These are phyloP conservation scores for Ellobius talpinus DNA, from an alignment of 2,113 vertebrate species.

Conservation along the genomic window DNA sequence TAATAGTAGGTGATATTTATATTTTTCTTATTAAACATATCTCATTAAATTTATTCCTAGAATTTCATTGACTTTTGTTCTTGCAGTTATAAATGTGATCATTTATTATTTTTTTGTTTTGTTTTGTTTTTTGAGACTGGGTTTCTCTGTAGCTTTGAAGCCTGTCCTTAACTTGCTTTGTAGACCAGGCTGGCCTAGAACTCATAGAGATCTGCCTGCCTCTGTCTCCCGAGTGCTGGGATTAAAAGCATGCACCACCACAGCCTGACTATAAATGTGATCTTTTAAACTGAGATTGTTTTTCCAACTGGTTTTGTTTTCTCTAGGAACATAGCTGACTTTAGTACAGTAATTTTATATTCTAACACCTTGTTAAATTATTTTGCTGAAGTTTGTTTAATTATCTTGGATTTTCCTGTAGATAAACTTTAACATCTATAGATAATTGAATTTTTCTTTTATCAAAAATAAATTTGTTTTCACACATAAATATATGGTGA, in stretches of 20 bases:
- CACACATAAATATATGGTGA: background rate
- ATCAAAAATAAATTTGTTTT: background rate
- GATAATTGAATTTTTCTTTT: conserved; percentile 5
- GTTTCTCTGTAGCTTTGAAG: too few species aligned
- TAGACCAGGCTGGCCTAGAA: too few species aligned
- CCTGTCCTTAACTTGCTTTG: too few species aligned
- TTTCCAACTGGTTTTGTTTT: background rate
- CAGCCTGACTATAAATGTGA: background rate
- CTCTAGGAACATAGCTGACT: conserved; percentile 29
- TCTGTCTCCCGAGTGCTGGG: too few species aligned
- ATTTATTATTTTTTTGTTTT: conserved; percentile 41
- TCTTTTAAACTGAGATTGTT: conserved; percentile 34
- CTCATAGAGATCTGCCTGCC: too few species aligned
- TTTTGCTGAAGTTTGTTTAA: background rate
- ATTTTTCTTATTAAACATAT: background rate
- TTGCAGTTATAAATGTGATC: background rate
- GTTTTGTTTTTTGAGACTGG: background rate
- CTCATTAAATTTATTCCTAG: conserved; percentile 36
- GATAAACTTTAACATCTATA: background rate
- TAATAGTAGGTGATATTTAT: background rate
- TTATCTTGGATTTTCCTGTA: conserved; percentile 29
- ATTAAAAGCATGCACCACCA: too few species aligned
- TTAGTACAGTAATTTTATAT: conserved; percentile 33
- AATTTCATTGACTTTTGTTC: conserved; percentile 22
- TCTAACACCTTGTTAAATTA: conserved; percentile 28